Evolutionary conservation across 2,888 invertebrate species (phyloP), one percentile per base, ranked within the genome.

Genomic region (Scrobipalpa costella): DNA sequence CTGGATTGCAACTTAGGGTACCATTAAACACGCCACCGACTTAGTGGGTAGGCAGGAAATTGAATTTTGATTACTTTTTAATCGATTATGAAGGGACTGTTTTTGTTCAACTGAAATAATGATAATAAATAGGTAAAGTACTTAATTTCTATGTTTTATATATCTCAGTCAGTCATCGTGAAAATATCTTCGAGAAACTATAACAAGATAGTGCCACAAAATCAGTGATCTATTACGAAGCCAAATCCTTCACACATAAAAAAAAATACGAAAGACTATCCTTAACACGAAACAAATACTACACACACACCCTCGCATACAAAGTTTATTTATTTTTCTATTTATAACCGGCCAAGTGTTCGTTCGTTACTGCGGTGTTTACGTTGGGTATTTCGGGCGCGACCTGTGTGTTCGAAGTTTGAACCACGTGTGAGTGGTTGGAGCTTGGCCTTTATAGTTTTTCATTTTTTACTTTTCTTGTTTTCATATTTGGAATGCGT

Each of bases 341-440:
- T 89, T 86, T 85, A 86, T 90, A 87, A 77, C 68, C 66, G 67
- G 63, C 82, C 86, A 81, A 88, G 87, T 87, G 88, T 86, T 88
- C 81, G 79, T 83, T 82, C 81, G 79, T 83, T 82, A 83, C 81
- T 84, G 84, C 78, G 74, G 73, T 88, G 87, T 88, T 88, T 87
- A 88, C 85, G 75, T 78, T 78, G 83, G 73, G 77, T 90, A 89
- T 89, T 89, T 88, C 86, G 85, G 86, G 85, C 79, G 77, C 84
- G 69, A 72, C 78, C 86, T 83, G 85, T 85, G 86, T 84, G 83
- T 65, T 76, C 74, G 77, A 71, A 15, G 83, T 61, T 77, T 73
- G 15, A 55, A 55, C 81, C 86, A 85, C 86, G 85, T 86, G 87
- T 33, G 33, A 33, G 52, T 85, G 61, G 63, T 62, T 67, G 65